These are phyloP conservation scores for Ceyx margarethae DNA, from an alignment of 2,113 vertebrate genomes.

Conservation along the genomic window DNA sequence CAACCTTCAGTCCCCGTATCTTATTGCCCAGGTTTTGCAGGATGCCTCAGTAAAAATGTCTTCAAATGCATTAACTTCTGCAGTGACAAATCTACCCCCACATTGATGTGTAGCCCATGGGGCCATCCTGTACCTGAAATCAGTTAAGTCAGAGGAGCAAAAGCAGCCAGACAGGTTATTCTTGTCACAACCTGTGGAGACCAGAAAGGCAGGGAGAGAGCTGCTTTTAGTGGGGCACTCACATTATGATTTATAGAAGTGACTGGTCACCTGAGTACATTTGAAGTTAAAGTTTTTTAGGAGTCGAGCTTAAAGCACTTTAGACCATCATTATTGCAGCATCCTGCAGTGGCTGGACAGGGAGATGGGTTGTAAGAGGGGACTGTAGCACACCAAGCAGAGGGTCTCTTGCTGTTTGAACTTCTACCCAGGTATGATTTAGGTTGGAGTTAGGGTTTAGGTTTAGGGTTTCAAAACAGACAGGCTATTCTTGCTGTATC, in stretches of 20 bases:
- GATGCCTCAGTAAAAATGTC: conserved; percentile 9
- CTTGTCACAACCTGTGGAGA: conserved; percentile 1
- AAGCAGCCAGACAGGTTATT: conserved; percentile 43
- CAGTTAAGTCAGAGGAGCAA: neutral
- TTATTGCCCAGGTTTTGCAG: neutral
- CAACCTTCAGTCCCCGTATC: neutral
- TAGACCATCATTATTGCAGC: neutral
- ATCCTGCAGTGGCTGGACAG: neutral
- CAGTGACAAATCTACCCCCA: neutral
- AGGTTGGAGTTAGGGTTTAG: neutral
- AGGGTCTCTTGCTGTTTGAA: neutral
- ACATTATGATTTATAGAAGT: rapidly evolving
- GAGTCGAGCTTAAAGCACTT: neutral
- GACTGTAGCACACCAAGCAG: rapidly evolving
- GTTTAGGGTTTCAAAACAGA: neutral
- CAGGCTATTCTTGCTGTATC: neutral
- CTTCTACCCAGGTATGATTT: neutral
- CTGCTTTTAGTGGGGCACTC: neutral
- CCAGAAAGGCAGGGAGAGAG: neutral
- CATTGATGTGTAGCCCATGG: neutral
- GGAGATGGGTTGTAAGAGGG: neutral
- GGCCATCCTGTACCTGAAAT: conserved; percentile 15
- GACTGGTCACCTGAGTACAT: neutral
- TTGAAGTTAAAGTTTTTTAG: neutral
- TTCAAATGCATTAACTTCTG: neutral